These are phyloP conservation scores for Drosophila koepferae DNA, from an alignment of 2,888 invertebrate species.

Conservation along the genomic window DNA sequence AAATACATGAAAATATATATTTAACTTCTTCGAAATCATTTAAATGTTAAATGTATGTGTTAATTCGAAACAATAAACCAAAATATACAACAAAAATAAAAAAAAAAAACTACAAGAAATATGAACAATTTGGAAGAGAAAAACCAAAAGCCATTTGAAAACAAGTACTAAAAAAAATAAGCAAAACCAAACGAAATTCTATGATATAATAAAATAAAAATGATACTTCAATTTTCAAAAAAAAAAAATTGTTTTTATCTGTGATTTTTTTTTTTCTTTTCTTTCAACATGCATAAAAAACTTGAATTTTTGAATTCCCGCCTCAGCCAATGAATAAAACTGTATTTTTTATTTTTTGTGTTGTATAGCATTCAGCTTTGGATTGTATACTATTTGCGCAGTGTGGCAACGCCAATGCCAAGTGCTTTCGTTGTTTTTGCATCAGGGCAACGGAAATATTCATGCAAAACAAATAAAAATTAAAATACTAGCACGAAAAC, in stretches of 20 bases:
- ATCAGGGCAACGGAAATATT: constrained; percentile 26
- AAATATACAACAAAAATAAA: constrained; percentile 24
- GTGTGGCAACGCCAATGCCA: constrained; percentile 42
- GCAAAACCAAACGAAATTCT: constrained; percentile 71
- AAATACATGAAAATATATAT: constrained; percentile 39
- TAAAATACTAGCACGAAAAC: constrained; percentile 13
- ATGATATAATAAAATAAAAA: constrained; percentile 72
- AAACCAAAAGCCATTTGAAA: constrained; percentile 56
- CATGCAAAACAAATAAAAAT: constrained; percentile 18
- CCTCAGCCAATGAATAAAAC: no score
- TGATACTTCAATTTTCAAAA: constrained; percentile 66
- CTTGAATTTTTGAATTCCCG: neutral
- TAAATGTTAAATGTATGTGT: constrained; percentile 80
- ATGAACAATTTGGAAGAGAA: constrained; percentile 46
- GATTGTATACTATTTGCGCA: rapidly evolving
- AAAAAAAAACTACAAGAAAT: neutral
- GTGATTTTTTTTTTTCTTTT: constrained; percentile 3
- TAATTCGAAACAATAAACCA: constrained; percentile 74
- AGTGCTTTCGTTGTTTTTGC: constrained; percentile 17
- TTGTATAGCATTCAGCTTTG: constrained; percentile 30
- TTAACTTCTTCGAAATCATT: constrained; percentile 68
- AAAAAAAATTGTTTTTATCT: neutral
- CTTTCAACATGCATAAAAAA: neutral
- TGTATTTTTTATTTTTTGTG: neutral
- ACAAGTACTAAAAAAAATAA: constrained; percentile 51